Evolutionary conservation across 2,797 vertebrate species (phyloP), one percentile per base, ranked within the genome.

Genomic region (Phalloptychus januarius): DNA sequence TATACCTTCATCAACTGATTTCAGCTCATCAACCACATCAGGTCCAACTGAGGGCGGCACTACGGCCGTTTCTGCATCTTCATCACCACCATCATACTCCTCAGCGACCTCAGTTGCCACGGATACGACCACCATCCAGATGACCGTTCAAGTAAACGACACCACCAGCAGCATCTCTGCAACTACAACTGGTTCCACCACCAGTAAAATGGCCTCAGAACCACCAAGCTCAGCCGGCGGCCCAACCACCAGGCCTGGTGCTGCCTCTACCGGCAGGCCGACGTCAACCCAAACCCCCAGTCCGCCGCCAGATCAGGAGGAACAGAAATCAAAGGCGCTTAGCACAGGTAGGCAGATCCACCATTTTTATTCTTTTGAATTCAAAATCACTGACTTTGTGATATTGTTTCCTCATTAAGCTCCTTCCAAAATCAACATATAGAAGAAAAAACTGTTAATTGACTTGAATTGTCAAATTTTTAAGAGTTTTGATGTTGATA

Each of bases 301-400:
- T 42, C 78, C 76, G 54, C 67, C 76, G 25, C 1, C 23, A 45
- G 33, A 13, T 10, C 7, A 72, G 12, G 76, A 72, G 12, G 23
- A 0, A 46, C 50, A 74, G 31, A 16, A 79, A 7, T 52, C 87
- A 0, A 2, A 78, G 7, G 65, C 61, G 48, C 79, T 88, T 8
- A 86, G 87, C 74, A 74, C 80, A 90, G 91, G 91, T 92, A 70
- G 5, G 48, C 15, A 38, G 23, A 1, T 11, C n/a, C n/a, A 38
- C 16, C 42, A 15, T 6, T n/a, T 70, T 15, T 7, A 38, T 44
- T 44, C 38, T 28, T 44, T n/a, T 44, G 23, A 4, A 67, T 42
- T 48, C 18, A 46, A 46, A 46, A 46, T 46, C 15, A 8, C 46
- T 48, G 46, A 18, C 23, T 50, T 50, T 50, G 48, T 23, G 20